These are phyloP conservation scores for Tragelaphus scriptus DNA, from an alignment of 2,113 vertebrate genomes.

Conservation along the genomic window DNA sequence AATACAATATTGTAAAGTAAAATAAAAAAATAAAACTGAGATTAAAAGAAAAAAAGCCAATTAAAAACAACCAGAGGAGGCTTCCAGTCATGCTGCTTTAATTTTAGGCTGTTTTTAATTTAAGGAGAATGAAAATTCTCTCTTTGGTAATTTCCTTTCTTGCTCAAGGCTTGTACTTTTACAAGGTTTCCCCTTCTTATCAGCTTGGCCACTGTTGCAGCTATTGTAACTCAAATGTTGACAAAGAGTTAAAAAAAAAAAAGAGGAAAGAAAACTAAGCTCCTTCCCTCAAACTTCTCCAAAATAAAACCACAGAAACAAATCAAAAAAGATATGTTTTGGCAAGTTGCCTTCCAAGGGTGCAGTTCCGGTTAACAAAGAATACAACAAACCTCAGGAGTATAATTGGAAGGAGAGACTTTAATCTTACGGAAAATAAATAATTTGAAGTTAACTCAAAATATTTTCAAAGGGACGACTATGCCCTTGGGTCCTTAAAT, in stretches of 20 bases:
- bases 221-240: constrained; percentile 51
- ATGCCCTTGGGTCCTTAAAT: neutral
- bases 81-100: neutral
- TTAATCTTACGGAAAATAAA: constrained; percentile 5
- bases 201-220: constrained; percentile 26
- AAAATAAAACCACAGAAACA: constrained; percentile 52
- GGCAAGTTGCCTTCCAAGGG: neutral
- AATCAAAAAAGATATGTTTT: neutral
- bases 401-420: neutral
- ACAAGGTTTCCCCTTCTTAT: constrained; percentile 51
- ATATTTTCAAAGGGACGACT: neutral
- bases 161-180: constrained; percentile 19
- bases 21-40: too few species aligned
- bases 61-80: neutral
- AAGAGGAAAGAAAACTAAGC: neutral
- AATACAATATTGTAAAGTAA: too few species aligned
- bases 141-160: constrained; percentile 27
- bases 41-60: neutral
- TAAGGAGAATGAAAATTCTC: constrained; percentile 30
- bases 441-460: neutral
- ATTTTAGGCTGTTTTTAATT: neutral
- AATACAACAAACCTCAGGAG: neutral
- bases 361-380: neutral
- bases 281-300: neutral
- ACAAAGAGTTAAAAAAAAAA: neutral